Percentiles rank a stretch among this genome's conserved stretches.
Evolutionary conservation across 1,140 invertebrate species (phyloP).

Genomic region (Lysiphlebus fabarum): DNA sequence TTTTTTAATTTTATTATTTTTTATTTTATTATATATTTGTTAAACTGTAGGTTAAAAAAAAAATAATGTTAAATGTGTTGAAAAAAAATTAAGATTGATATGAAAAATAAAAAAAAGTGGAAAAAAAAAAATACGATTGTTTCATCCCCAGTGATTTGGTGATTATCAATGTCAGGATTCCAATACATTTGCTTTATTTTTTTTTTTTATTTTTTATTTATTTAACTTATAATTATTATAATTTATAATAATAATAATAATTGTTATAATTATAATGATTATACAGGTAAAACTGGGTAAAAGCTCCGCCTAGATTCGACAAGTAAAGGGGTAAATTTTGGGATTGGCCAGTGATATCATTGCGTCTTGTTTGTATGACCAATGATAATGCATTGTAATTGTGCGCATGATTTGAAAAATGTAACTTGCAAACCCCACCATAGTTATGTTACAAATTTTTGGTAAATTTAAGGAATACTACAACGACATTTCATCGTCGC

Average conservation of each 20-base stretch:
- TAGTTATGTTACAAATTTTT: slow-evolving; percentile 21
- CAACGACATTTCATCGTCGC: slow-evolving; percentile 52
- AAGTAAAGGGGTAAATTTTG: slow-evolving; percentile 35
- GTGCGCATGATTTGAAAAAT: slow-evolving; percentile 29
- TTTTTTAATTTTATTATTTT: too few species aligned
- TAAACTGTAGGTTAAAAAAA: too few species aligned
- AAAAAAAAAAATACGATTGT: background rate
- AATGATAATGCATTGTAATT: slow-evolving; percentile 38
- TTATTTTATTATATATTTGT: too few species aligned
- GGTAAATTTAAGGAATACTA: slow-evolving; percentile 30
- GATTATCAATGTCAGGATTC: slow-evolving; percentile 22
- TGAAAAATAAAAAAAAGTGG: background rate
- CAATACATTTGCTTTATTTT: slow-evolving; percentile 18
- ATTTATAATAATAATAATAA: too few species aligned
- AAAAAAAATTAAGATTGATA: background rate
- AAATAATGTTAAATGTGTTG: too few species aligned
- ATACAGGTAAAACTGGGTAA: slow-evolving; percentile 21
- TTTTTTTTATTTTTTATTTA: too few species aligned
- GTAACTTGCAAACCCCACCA: slow-evolving; percentile 14
- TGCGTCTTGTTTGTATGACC: slow-evolving; percentile 37
- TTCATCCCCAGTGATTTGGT: slow-evolving; percentile 2
- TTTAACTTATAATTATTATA: too few species aligned
- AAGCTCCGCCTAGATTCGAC: slow-evolving; percentile 50
- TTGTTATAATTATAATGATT: slow-evolving; percentile 19
- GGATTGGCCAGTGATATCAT: slow-evolving; percentile 51